phyloP scores from a whole-genome alignment of 1,140 invertebrate species.

The Mactra quadrangularis region DNA sequence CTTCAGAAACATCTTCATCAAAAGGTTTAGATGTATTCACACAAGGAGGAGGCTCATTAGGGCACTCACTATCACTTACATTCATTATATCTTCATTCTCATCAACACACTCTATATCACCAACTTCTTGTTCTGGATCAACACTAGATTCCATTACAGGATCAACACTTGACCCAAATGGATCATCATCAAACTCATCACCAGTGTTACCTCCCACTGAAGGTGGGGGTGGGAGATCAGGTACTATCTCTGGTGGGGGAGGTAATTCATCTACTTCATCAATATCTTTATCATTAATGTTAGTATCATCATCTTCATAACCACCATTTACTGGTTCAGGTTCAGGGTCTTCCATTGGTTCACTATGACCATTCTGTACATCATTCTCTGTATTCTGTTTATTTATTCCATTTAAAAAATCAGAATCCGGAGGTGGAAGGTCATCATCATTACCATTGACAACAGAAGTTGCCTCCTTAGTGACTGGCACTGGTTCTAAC shows the following conservation, averaged over 20 bases:
- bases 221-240: slow-evolving; percentile 40
- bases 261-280: slow-evolving; percentile 47
- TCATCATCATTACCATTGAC: slow-evolving; percentile 29
- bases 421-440: slow-evolving; percentile 17
- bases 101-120: slow-evolving; percentile 51
- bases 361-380: slow-evolving; percentile 37
- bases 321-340: slow-evolving; percentile 40
- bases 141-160: slow-evolving; percentile 34
- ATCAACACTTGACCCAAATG: slow-evolving; percentile 32
- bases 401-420: slow-evolving; percentile 46
- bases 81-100: slow-evolving; percentile 49
- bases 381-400: slow-evolving; percentile 42
- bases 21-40: slow-evolving; percentile 13
- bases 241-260: slow-evolving; percentile 52
- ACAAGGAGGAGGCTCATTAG: neutral
- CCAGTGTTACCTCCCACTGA: neutral
- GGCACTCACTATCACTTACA: slow-evolving; percentile 35
- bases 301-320: neutral
- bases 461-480: slow-evolving; percentile 47
- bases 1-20: slow-evolving; percentile 41
- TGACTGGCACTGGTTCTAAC: slow-evolving; percentile 50
- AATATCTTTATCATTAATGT: slow-evolving; percentile 3
- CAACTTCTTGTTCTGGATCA: slow-evolving; percentile 48
- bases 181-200: neutral
- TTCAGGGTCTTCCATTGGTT: slow-evolving; percentile 22